Evolutionary conservation across 2,888 invertebrate genomes (phyloP), one percentile per base, ranked within the genome.

Genomic region (Phalera bucephala): DNA sequence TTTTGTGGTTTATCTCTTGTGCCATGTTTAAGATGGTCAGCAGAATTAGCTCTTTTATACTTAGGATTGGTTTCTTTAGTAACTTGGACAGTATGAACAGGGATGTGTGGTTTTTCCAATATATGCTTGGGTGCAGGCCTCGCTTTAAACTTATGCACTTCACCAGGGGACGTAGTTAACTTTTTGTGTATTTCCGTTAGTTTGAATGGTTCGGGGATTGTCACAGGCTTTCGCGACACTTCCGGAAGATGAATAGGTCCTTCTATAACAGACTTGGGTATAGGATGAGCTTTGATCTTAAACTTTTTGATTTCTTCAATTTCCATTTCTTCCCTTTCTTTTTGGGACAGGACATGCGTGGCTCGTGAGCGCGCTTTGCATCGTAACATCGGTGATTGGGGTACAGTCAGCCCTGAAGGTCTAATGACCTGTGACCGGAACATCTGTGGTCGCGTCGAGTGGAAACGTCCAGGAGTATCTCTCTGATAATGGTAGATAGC

Each of bases 271-370:
- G 90, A 91, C 50, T 88, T 89, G 33, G 92, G 93, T 30, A 94
- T 75, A 1, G 94, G 93, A 36, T 92, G 86, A 0, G 94, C 93
- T 72, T 93, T 94, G 15, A 94, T 91, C 72, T 92, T 91, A 63
- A 91, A 91, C 81, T 92, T 93, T 61, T 91, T 92, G 6, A 93
- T 88, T 69, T 94, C 93, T 64, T 94, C 92, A 0, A 92, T 44
- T 65, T 94, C 93, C 52, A 90, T 58, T 43, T 91, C 81, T 64
- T 95, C 94, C 31, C 86, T 80, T 52, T 94, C 92, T 46, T 92
- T 90, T 33, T 90, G 90, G 8, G 92, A 92, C 9, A 92, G 49
- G n/a, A 89, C 75, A 31, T 87, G 83, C 0, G 83, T 65, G 0
- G 91, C 85, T 20, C 95, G 82, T 0, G 79, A 69, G 19, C 95